A percentile compares a stretch with the other conserved stretches of the same genome.
Conservation (phyloP, 2,888 invertebrate species). For the Malthinus flaveolus region DNA sequence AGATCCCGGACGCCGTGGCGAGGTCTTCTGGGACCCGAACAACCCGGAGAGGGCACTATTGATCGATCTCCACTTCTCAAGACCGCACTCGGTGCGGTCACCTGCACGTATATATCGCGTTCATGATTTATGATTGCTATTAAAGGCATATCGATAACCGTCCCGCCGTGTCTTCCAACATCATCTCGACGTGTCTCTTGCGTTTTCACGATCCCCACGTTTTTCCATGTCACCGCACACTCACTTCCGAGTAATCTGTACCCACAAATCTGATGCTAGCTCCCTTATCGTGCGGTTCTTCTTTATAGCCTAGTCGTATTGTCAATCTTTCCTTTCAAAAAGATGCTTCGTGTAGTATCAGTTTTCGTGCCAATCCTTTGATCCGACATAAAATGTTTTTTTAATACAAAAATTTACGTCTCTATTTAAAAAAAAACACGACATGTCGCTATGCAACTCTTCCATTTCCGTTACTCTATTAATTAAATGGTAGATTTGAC, state of each 20-base stretch:
- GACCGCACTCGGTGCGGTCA: constrained; percentile 42
- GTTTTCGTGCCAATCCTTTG: constrained; percentile 25
- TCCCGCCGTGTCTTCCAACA: constrained; percentile 24
- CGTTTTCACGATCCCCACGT: constrained; percentile 14
- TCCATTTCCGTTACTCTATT: too few relatives aligned
- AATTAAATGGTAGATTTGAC: too few relatives aligned
- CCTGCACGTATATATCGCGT: constrained; percentile 44
- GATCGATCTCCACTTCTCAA: constrained; percentile 40
- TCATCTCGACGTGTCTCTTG: constrained; percentile 21
- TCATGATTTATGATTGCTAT: constrained; percentile 46
- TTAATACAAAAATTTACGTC: too few relatives aligned
- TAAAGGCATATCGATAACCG: constrained; percentile 41
- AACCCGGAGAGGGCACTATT: constrained; percentile 33
- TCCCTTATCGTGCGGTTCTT: constrained; percentile 24
- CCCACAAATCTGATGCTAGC: constrained; percentile 20
- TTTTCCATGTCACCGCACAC: constrained; percentile 22
- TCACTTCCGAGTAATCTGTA: constrained; percentile 11
- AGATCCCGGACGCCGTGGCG: constrained; percentile 33
- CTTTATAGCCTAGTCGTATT: constrained; percentile 26
- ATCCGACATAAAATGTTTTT: constrained; percentile 22
- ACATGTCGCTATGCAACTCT: too few relatives aligned
- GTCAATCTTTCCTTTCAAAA: constrained; percentile 30
- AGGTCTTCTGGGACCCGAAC: constrained; percentile 30
- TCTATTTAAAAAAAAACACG: too few relatives aligned
- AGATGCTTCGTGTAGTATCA: constrained; percentile 25